These are phyloP conservation scores for Hiodon tergisus DNA, from an alignment of 2,113 vertebrate species.

Conservation along the genomic window DNA sequence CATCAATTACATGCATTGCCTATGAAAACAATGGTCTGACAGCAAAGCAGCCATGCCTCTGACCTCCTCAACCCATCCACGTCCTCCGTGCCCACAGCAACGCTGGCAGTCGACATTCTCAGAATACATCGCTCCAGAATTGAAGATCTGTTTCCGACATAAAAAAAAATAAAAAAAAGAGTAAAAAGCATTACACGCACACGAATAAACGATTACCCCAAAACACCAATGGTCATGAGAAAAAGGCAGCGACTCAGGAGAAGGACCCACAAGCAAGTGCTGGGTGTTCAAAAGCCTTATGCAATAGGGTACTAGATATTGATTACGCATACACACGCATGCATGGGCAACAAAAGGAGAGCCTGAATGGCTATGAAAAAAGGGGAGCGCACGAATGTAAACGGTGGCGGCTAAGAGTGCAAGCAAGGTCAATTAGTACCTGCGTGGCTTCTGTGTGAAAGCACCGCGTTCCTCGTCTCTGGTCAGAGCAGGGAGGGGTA, in stretches of 20 bases:
- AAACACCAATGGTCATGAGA: background rate
- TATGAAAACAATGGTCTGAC: background rate
- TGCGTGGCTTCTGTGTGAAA: conserved; percentile 48
- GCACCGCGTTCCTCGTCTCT: conserved; percentile 28
- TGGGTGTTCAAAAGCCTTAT: background rate
- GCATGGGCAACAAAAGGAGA: no score
- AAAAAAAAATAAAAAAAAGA: background rate
- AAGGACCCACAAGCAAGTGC: background rate
- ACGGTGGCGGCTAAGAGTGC: background rate
- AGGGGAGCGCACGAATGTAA: background rate
- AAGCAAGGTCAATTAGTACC: conserved; percentile 27
- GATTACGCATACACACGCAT: no score
- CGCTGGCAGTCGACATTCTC: conserved; percentile 67
- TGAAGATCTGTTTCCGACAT: conserved; percentile 49
- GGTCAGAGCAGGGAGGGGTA: conserved; percentile 30
- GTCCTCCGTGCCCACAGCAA: conserved; percentile 73
- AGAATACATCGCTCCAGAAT: conserved; percentile 70
- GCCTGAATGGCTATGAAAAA: background rate
- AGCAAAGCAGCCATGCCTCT: background rate
- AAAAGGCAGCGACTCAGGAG: background rate
- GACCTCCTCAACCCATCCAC: conserved; percentile 47
- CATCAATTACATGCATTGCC: background rate
- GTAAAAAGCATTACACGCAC: background rate
- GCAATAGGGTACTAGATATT: no score
- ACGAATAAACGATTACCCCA: no score